phyloP scores from a whole-genome alignment of 2,797 vertebrate species.

The Microhierax caerulescens region DNA sequence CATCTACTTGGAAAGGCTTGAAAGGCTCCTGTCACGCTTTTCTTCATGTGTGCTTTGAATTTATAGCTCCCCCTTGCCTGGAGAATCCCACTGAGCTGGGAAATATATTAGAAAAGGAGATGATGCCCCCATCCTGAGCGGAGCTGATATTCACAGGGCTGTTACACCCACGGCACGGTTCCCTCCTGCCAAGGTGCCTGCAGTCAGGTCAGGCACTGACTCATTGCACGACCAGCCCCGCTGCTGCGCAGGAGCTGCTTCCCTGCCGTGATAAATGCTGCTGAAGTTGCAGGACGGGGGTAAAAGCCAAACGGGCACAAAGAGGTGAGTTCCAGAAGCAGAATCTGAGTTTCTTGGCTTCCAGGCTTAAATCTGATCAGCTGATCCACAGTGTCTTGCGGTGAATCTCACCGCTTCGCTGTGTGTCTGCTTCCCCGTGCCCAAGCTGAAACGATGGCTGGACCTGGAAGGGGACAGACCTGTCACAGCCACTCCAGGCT shows the following conservation, averaged over 20 bases:
- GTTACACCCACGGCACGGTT: neutral
- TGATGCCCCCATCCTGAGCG: neutral
- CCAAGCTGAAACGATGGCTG: neutral
- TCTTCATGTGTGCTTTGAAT: neutral
- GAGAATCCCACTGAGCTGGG: neutral
- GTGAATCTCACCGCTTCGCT: neutral
- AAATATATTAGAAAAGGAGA: neutral
- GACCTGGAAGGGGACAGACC: neutral
- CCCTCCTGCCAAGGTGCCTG: neutral
- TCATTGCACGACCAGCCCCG: neutral
- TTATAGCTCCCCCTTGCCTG: neutral
- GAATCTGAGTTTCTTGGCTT: neutral
- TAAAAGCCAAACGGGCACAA: neutral
- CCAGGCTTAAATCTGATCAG: neutral
- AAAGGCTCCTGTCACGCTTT: conserved; percentile 26
- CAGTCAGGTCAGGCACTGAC: neutral
- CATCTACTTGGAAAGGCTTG: conserved; percentile 64
- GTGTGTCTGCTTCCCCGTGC: neutral
- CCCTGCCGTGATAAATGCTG: neutral
- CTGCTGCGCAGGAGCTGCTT: neutral
- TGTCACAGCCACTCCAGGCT: neutral
- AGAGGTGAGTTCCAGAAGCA: neutral
- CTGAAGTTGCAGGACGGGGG: neutral
- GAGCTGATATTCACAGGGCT: neutral
- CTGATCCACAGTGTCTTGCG: neutral